Percentiles rank a stretch among this genome's conserved stretches.
These are phyloP conservation scores for Seriola dumerili DNA, from an alignment of 2,113 vertebrate species.

Conservation along the genomic window DNA sequence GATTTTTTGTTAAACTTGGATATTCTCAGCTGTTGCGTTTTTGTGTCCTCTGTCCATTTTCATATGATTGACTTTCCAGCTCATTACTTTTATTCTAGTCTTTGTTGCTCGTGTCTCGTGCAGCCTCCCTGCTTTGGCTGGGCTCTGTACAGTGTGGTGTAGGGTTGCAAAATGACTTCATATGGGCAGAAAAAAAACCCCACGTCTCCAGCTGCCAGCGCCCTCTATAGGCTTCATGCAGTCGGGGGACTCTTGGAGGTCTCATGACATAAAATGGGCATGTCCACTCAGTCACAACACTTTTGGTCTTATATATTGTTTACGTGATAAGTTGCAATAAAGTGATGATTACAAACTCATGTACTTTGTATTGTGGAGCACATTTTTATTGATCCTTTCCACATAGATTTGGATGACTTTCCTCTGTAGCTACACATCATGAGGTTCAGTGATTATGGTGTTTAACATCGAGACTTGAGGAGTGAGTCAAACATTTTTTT, in stretches of 20 bases:
- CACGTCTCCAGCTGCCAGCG: slow-evolving; percentile 64
- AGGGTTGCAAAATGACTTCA: slow-evolving; percentile 72
- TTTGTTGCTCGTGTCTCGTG: slow-evolving; percentile 72
- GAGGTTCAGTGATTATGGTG: slow-evolving; percentile 9
- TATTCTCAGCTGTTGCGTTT: slow-evolving; percentile 80
- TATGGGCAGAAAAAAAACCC: slow-evolving; percentile 61
- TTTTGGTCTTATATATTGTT: slow-evolving; percentile 85
- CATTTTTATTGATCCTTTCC: slow-evolving; percentile 56
- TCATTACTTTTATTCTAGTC: slow-evolving; percentile 73
- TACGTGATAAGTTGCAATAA: slow-evolving; percentile 82
- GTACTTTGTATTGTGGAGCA: slow-evolving; percentile 45
- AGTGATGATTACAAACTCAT: slow-evolving; percentile 74
- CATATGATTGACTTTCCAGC: slow-evolving; percentile 80
- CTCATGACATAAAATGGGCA: slow-evolving; percentile 75
- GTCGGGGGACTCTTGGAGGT: slow-evolving; percentile 67
- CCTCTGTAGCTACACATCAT: not conserved
- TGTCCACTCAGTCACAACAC: slow-evolving; percentile 80
- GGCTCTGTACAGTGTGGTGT: slow-evolving; percentile 73
- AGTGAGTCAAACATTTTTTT: not conserved
- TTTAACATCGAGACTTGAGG: slow-evolving; percentile 3
- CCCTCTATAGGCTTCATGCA: slow-evolving; percentile 61
- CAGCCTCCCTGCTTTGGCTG: slow-evolving; percentile 68
- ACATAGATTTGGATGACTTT: not conserved
- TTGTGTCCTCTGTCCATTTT: slow-evolving; percentile 81
- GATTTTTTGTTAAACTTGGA: slow-evolving; percentile 87